Evolutionary conservation across 1,140 invertebrate species (phyloP).

Genomic region (Antheraea pernyi): DNA sequence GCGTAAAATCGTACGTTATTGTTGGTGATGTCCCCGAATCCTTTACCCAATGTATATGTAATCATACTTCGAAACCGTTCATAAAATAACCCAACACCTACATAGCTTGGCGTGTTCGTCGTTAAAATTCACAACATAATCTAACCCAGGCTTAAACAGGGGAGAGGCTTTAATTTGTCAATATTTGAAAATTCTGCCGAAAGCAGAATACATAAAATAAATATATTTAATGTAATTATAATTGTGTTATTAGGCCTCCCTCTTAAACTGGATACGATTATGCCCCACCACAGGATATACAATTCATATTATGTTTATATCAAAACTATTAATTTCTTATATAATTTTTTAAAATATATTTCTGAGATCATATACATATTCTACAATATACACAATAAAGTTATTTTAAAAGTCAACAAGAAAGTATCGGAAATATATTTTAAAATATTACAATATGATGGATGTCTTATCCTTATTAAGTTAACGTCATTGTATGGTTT

Average conservation of each 20-base stretch:
- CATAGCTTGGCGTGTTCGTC: constrained; percentile 32
- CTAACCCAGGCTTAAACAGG: background rate
- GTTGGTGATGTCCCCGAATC: too few species aligned
- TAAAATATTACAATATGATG: background rate
- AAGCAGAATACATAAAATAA: too few species aligned
- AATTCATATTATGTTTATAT: constrained; percentile 24
- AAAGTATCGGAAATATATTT: background rate
- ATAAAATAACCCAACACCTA: constrained; percentile 9
- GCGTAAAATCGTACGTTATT: background rate
- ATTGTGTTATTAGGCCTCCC: too few species aligned
- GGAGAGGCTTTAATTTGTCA: background rate
- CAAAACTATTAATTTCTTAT: constrained; percentile 19
- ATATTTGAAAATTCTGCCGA: background rate
- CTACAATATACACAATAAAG: background rate
- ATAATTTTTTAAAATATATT: constrained; percentile 22
- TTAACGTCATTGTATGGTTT: constrained; percentile 63
- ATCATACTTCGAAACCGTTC: background rate
- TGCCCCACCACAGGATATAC: constrained; percentile 46
- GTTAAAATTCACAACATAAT: background rate
- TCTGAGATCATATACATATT: constrained; percentile 8
- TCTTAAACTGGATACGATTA: background rate
- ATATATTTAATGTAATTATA: too few species aligned
- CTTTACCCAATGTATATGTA: too few species aligned
- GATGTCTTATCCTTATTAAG: constrained; percentile 17
- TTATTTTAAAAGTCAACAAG: background rate